Evolutionary conservation across 1,140 invertebrate species (phyloP).

Genomic region (Polypedilum pembai): DNA sequence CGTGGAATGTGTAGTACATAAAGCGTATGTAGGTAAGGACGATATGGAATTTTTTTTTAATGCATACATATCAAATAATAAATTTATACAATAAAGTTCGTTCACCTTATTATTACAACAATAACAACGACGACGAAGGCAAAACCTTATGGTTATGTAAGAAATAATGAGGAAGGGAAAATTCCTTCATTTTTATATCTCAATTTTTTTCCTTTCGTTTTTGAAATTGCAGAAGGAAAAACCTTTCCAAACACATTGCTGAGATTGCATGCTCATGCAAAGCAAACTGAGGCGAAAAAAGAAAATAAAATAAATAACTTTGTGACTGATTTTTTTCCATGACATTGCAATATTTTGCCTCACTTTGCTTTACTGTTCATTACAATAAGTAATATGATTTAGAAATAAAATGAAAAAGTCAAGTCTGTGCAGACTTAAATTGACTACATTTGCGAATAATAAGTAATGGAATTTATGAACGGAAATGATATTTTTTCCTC

Average conservation of each 20-base stretch:
- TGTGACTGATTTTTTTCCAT: slow-evolving; percentile 8
- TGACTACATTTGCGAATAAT: slow-evolving; percentile 12
- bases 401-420: neutral
- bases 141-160: no score
- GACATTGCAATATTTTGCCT: neutral
- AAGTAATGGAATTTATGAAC: slow-evolving; percentile 19
- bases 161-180: no score
- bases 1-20: no score
- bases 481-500: neutral
- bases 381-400: slow-evolving; percentile 14
- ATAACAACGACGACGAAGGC: neutral
- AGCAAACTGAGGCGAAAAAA: neutral
- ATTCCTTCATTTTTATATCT: slow-evolving; percentile 4
- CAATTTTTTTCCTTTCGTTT: neutral
- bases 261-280: slow-evolving; percentile 10
- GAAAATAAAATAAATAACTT: slow-evolving; percentile 1
- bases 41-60: neutral
- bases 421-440: neutral
- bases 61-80: neutral
- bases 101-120: neutral
- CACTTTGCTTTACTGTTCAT: neutral
- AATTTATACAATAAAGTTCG: neutral
- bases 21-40: slow-evolving; percentile 8
- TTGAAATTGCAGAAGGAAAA: no score
- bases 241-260: neutral